Conservation (phyloP, 2,113 vertebrate species). For the Benitochromis conjunctus region DNA sequence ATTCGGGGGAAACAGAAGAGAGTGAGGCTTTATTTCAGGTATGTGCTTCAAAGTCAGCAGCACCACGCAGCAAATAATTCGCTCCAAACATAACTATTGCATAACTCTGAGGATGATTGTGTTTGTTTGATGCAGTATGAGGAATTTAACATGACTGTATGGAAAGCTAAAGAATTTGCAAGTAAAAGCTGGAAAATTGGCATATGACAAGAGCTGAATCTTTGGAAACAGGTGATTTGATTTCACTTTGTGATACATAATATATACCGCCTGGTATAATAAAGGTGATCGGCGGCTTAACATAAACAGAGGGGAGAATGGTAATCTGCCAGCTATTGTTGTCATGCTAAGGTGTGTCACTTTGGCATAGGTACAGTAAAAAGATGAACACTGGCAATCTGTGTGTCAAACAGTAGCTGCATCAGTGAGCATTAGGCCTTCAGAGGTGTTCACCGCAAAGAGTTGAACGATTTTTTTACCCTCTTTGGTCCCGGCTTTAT, state of each 20-base stretch:
- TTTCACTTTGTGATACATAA: conserved; percentile 29
- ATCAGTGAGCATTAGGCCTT: neutral
- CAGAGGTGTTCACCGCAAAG: neutral
- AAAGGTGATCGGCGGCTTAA: neutral
- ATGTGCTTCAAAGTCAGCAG: neutral
- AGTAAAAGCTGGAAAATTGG: neutral
- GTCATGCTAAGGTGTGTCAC: conserved; percentile 30
- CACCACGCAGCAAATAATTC: neutral
- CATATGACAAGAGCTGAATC: neutral
- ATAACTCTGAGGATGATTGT: neutral
- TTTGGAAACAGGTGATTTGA: neutral
- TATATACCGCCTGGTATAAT: neutral
- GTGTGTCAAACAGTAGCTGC: neutral
- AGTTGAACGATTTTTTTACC: neutral
- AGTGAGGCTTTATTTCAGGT: neutral
- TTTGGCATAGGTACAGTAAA: conserved; percentile 14
- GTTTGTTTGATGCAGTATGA: conserved; percentile 18
- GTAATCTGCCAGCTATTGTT: neutral
- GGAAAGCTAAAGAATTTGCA: neutral
- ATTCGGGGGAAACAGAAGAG: neutral
- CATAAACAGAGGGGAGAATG: neutral
- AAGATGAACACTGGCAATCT: conserved; percentile 2
- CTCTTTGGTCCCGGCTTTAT: neutral
- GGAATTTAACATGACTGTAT: conserved; percentile 22
- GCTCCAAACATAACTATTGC: neutral